Evolutionary conservation across 2,888 invertebrate genomes (phyloP).

Genomic region (Synergus gifuensis): DNA sequence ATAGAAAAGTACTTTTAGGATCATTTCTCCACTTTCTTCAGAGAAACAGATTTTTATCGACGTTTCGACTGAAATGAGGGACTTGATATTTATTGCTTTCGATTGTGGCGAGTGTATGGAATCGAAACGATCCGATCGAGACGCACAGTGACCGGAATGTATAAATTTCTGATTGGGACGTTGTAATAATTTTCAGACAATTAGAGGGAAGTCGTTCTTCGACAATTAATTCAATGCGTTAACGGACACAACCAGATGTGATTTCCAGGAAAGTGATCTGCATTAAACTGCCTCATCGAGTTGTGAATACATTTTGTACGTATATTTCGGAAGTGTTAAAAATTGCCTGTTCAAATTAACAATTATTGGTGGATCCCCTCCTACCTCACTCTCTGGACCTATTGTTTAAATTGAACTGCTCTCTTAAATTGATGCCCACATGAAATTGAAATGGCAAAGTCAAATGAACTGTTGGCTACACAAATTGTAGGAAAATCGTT

Average conservation of each 20-base stretch:
- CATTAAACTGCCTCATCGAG: neutral
- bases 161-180: neutral
- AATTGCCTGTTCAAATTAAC: neutral
- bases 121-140: neutral
- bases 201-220: neutral
- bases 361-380: neutral
- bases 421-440: slow-evolving; percentile 21
- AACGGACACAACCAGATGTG: neutral
- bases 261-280: neutral
- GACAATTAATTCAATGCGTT: neutral
- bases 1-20: slow-evolving; percentile 20
- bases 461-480: slow-evolving; percentile 20
- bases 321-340: neutral
- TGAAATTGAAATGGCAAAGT: slow-evolving; percentile 23
- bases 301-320: neutral
- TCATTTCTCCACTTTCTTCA: neutral
- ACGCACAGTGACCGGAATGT: neutral
- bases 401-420: slow-evolving; percentile 13
- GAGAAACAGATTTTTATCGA: slow-evolving; percentile 19
- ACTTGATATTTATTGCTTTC: neutral
- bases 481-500: slow-evolving; percentile 22
- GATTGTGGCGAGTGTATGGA: neutral
- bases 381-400: neutral
- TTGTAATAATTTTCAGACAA: slow-evolving; percentile 1
- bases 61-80: neutral